Conservation (phyloP, 2,888 invertebrate genomes). For the Mimas tiliae region DNA sequence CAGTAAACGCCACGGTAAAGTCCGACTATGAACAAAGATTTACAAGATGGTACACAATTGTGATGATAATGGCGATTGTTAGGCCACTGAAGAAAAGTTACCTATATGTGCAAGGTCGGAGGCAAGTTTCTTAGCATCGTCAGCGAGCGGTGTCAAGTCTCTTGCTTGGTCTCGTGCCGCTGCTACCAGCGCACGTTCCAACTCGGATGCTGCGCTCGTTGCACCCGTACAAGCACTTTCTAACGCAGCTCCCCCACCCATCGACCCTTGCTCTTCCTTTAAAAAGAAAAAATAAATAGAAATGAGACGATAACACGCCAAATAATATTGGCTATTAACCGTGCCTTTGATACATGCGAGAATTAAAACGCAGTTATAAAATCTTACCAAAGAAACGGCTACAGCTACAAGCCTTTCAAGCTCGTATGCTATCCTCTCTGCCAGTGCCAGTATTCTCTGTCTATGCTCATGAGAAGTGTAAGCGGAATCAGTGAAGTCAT, state of each 20-base stretch:
- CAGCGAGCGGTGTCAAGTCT: conserved; percentile 75
- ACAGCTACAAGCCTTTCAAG: conserved; percentile 95
- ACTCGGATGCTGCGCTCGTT: conserved; percentile 92
- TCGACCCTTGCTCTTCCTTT: conserved; percentile 73
- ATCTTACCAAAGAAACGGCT: conserved; percentile 91
- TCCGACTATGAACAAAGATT: no score
- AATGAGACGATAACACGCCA: background rate
- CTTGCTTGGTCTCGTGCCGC: conserved; percentile 81
- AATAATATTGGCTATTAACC: background rate
- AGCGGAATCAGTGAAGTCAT: conserved; percentile 99
- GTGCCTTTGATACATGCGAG: background rate
- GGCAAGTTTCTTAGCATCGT: conserved; percentile 75
- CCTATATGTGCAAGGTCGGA: conserved; percentile 81
- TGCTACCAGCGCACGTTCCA: conserved; percentile 90
- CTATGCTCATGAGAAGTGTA: conserved; percentile 99
- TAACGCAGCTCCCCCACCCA: conserved; percentile 73
- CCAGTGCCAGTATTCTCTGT: conserved; percentile 95
- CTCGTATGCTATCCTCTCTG: conserved; percentile 96
- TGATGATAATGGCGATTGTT: background rate
- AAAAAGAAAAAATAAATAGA: conserved; percentile 24
- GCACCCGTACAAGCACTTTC: conserved; percentile 87
- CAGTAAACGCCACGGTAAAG: no score
- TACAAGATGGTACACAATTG: no score
- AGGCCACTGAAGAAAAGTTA: conserved; percentile 43
- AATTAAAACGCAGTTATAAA: conserved; percentile 10